These are phyloP conservation scores for Pycnonotus jocosus DNA, from an alignment of 2,113 vertebrate genomes.

Conservation along the genomic window DNA sequence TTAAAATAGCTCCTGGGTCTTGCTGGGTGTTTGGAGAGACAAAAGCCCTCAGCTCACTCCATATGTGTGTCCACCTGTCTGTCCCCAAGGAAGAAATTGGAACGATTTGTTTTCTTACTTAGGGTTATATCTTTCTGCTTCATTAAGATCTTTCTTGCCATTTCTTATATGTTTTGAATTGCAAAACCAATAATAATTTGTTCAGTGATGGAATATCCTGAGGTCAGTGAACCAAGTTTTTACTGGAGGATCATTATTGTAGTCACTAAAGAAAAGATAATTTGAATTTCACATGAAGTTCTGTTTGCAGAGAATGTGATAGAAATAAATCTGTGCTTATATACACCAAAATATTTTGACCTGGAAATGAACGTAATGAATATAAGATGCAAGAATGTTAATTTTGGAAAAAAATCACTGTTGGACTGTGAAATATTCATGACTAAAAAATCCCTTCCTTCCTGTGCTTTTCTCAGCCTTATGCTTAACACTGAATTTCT, in stretches of 20 bases:
- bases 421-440: conserved; percentile 9
- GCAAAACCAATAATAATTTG: neutral
- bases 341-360: conserved; percentile 12
- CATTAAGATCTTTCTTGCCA: neutral
- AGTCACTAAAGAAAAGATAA: neutral
- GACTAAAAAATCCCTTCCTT: neutral
- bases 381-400: neutral
- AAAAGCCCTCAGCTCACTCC: neutral
- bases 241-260: neutral
- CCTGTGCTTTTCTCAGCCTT: conserved; percentile 22
- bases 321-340: neutral
- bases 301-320: neutral
- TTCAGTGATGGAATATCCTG: neutral
- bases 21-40: neutral
- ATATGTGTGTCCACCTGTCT: neutral
- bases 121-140: neutral
- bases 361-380: neutral
- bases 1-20: neutral
- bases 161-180: neutral
- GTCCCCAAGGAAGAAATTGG: neutral
- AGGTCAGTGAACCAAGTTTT: neutral
- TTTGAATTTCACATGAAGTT: neutral
- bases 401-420: neutral
- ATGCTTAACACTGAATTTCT: neutral
- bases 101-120: neutral